Percentiles rank a stretch among this genome's conserved stretches.
Evolutionary conservation across 2,113 vertebrate species (phyloP).

Genomic region (Lepus timidus): DNA sequence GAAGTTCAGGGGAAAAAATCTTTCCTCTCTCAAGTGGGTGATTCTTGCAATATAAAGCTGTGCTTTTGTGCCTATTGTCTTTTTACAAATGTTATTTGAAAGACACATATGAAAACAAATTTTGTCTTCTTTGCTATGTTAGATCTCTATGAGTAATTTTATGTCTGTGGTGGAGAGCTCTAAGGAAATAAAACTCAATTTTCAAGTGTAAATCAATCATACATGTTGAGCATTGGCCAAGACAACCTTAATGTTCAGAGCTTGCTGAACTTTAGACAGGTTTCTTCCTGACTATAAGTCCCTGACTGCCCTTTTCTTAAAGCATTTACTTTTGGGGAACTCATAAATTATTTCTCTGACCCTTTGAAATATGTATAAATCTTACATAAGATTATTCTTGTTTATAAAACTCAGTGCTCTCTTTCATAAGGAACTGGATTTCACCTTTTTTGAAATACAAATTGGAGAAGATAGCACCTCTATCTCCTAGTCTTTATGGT

Average conservation of each 20-base stretch:
- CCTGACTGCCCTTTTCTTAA: not conserved
- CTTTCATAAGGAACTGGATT: not conserved
- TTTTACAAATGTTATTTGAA: not conserved
- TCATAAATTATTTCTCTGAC: not conserved
- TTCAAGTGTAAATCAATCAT: not conserved
- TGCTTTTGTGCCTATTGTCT: not conserved
- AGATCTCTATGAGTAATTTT: not conserved
- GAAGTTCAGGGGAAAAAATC: not conserved
- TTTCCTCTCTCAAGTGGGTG: not conserved
- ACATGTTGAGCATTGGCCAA: not conserved
- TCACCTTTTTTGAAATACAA: not conserved
- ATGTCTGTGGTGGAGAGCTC: not conserved
- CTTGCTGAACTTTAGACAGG: not conserved
- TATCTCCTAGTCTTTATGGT: not conserved
- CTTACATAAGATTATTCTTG: not conserved
- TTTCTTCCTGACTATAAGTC: not conserved
- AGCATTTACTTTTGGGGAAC: not conserved
- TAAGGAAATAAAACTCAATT: not conserved
- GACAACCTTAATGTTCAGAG: not conserved
- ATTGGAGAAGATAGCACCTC: not conserved
- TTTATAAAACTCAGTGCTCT: not conserved
- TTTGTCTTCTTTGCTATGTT: not conserved
- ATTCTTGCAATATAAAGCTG: not conserved
- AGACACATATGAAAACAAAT: not conserved
- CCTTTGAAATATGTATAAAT: not conserved